A percentile compares a stretch with the other conserved stretches of the same genome.
These are phyloP conservation scores for Drosophila flavopinicola DNA, from an alignment of 2,888 invertebrate genomes.

Conservation along the genomic window DNA sequence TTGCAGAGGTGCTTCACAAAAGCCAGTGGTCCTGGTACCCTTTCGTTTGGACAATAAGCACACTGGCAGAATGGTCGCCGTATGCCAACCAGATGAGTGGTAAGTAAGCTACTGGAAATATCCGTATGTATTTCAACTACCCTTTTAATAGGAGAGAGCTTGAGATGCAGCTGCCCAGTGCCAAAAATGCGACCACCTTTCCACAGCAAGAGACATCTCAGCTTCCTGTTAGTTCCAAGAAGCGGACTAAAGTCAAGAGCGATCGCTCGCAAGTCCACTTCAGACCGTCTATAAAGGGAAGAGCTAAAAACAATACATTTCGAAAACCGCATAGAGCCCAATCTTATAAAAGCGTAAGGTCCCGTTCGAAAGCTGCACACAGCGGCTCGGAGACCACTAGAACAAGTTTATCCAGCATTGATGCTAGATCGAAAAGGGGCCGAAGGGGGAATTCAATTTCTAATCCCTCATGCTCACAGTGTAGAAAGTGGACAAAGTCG, in stretches of 20 bases:
- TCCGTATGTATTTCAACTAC: no score
- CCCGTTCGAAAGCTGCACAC: no score
- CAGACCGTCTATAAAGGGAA: neutral
- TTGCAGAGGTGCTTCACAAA: neutral
- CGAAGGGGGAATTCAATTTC: no score
- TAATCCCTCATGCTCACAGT: no score
- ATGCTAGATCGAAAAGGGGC: no score
- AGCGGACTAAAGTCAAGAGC: neutral
- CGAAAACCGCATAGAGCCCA: neutral
- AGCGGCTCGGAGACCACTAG: no score
- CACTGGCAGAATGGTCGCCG: neutral
- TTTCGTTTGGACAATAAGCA: neutral
- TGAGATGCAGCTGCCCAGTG: neutral
- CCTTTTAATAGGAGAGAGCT: slow-evolving; percentile 21
- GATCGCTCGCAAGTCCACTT: no score
- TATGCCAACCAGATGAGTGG: slow-evolving; percentile 43
- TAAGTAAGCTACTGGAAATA: neutral
- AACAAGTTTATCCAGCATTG: no score
- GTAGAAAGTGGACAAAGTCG: no score
- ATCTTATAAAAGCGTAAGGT: neutral
- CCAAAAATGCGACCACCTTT: neutral
- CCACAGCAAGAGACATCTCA: neutral
- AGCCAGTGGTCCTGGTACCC: slow-evolving; percentile 30
- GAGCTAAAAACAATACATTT: no score
- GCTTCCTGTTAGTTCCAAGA: no score